Percentiles rank a stretch among this genome's conserved stretches.
Conservation (phyloP, 2,113 vertebrate species). For the Oceanites oceanicus region DNA sequence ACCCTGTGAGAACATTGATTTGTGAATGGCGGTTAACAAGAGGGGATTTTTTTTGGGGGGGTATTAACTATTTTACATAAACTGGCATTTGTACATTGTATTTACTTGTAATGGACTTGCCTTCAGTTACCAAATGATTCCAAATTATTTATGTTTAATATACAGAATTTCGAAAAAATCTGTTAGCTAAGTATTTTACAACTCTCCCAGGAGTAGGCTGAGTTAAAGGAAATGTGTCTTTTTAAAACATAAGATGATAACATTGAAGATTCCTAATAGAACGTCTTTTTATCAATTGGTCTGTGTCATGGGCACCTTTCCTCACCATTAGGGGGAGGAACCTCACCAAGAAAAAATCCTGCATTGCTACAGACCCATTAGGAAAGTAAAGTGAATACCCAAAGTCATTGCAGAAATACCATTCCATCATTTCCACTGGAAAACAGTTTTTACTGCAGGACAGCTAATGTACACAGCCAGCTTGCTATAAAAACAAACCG, state of each 20-base stretch:
- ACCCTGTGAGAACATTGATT: not conserved
- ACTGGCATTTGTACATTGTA: fast-evolving
- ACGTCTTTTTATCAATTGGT: not conserved
- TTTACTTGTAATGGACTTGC: not conserved
- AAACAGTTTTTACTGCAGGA: not conserved
- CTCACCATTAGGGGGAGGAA: not conserved
- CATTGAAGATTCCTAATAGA: not conserved
- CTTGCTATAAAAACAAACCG: not conserved
- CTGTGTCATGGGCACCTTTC: not conserved
- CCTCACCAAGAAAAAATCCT: not conserved
- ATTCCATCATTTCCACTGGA: not conserved
- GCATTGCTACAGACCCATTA: not conserved
- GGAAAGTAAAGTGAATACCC: not conserved
- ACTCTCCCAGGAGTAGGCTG: not conserved
- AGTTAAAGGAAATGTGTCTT: not conserved
- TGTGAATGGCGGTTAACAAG: not conserved
- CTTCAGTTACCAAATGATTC: not conserved
- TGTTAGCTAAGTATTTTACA: not conserved
- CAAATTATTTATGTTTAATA: not conserved
- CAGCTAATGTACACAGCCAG: not conserved
- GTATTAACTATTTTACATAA: not conserved
- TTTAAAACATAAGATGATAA: not conserved
- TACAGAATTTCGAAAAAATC: not conserved
- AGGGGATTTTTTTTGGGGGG: not conserved
- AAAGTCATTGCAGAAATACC: not conserved